Conservation (phyloP, 2,113 vertebrate species). For the Chaetodon trifascialis region DNA sequence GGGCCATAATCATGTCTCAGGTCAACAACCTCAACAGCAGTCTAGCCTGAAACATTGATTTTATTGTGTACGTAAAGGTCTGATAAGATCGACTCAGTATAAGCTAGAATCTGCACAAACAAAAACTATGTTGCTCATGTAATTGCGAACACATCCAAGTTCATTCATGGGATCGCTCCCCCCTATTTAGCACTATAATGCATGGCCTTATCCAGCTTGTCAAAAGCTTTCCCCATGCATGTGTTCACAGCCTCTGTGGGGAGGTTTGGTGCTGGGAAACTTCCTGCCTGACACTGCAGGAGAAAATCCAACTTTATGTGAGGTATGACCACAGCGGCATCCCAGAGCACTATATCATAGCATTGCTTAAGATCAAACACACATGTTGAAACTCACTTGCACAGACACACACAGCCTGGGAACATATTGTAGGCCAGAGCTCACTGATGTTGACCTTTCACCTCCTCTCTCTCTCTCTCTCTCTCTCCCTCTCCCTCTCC, state of each 20-base stretch:
- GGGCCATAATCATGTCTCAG: background rate
- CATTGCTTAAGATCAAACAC: conserved; percentile 42
- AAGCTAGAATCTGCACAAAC: conserved; percentile 4
- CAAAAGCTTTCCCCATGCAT: background rate
- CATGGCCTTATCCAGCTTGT: background rate
- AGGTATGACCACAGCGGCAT: conserved; percentile 4
- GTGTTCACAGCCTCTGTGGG: background rate
- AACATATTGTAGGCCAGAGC: background rate
- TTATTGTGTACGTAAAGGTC: conserved; percentile 7
- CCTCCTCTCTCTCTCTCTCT: conserved; percentile 43
- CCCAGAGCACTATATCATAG: conserved; percentile 36
- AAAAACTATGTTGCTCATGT: background rate
- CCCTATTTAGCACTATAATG: background rate
- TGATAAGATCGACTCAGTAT: conserved; percentile 16
- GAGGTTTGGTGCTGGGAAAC: background rate
- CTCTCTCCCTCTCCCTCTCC: background rate
- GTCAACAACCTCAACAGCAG: conserved; percentile 13
- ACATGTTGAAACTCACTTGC: conserved; percentile 21
- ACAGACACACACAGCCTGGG: conserved; percentile 13
- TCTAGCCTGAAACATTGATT: conserved; percentile 34
- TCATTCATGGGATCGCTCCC: background rate
- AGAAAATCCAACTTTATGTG: conserved; percentile 18
- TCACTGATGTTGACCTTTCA: conserved; percentile 68
- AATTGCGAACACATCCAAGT: background rate
- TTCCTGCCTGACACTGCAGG: background rate